Conservation (phyloP, 2,888 invertebrate genomes). For the Willowsia nigromaculata region DNA sequence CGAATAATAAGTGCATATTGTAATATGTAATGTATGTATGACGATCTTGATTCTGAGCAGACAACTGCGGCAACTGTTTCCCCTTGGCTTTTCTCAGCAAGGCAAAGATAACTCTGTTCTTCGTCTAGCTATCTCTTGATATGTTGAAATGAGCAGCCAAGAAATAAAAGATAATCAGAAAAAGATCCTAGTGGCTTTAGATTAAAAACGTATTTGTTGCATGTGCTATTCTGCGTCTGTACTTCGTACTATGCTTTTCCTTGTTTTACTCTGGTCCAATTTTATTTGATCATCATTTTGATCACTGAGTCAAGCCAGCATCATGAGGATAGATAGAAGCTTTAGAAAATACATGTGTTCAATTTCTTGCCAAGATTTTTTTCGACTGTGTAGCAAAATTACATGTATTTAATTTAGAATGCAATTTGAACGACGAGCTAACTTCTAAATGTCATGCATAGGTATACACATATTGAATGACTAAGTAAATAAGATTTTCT, state of each 20-base stretch:
- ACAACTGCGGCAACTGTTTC: constrained; percentile 2
- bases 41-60: neutral
- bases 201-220: neutral
- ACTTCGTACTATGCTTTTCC: neutral
- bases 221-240: neutral
- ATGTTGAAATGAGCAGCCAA: constrained; percentile 13
- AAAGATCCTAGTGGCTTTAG: neutral
- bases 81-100: neutral
- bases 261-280: constrained; percentile 43
- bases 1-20: neutral
- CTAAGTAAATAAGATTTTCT: constrained; percentile 4
- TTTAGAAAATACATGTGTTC: neutral
- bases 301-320: neutral
- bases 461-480: neutral
- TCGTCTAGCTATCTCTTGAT: neutral
- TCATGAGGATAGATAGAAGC: neutral
- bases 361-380: constrained; percentile 24
- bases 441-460: neutral
- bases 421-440: neutral
- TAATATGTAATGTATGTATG: neutral
- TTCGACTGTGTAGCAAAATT: neutral
- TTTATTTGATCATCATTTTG: constrained; percentile 53
- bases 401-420: constrained; percentile 16
- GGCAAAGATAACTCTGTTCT: neutral
- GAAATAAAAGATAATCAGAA: neutral